Evolutionary conservation across 2,113 vertebrate species (phyloP).

Genomic region (Psittacara wagleri): DNA sequence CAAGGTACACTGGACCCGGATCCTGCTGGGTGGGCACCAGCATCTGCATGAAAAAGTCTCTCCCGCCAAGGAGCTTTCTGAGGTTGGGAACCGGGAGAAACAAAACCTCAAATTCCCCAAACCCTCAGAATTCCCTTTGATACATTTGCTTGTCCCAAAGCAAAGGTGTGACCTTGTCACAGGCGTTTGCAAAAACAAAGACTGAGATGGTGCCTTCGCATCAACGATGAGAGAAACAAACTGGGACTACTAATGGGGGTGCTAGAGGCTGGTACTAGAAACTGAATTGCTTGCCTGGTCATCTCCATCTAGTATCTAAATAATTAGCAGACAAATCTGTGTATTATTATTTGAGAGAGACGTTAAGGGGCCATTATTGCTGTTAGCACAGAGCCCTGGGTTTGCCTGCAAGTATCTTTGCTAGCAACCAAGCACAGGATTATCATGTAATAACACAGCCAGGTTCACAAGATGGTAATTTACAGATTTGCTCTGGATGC

Average conservation of each 20-base stretch:
- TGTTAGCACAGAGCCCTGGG: not conserved
- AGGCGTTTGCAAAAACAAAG: not conserved
- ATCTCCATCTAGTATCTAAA: not conserved
- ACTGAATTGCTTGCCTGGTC: not conserved
- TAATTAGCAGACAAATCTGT: not conserved
- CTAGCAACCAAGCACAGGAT: not conserved
- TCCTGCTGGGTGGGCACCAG: not conserved
- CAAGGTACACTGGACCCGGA: too few species aligned
- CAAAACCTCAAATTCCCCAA: too few species aligned
- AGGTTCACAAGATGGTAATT: not conserved
- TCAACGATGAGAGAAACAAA: not conserved
- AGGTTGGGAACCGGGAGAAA: not conserved
- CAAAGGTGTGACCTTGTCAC: not conserved
- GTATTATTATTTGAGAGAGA: not conserved
- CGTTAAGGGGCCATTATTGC: not conserved
- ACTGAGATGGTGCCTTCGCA: accelerated
- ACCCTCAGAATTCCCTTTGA: not conserved
- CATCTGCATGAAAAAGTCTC: not conserved
- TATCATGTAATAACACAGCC: not conserved
- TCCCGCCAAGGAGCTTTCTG: not conserved
- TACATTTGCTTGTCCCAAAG: not conserved
- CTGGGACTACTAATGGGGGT: accelerated
- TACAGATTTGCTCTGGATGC: not conserved
- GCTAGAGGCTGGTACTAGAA: not conserved
- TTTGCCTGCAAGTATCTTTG: not conserved